Evolutionary conservation across 2,888 invertebrate species (phyloP), one percentile per base, ranked within the genome.

Genomic region (Resseliella maxima): DNA sequence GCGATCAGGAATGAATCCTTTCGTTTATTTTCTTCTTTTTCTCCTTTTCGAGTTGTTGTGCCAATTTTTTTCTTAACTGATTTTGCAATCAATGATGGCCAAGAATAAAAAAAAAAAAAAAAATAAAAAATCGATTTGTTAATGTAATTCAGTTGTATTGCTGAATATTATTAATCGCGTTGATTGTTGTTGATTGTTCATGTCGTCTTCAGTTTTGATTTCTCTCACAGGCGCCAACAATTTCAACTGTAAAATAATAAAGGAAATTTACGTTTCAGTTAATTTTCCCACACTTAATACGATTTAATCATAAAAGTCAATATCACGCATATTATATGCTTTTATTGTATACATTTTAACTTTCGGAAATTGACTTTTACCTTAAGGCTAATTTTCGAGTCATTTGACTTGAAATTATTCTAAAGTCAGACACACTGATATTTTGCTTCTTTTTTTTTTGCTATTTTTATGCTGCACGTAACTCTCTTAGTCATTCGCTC

Each of bases 341-440:
- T 12, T 5, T 12, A 12, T 12, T 2, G 18, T 18, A 50, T 50
- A 8, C 18, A 50, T 15, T 50, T 72, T 27, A 72, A 15, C 72
- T 31, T 72, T 72, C 72, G 72, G 72, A 72, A 72, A 35, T 72
- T 24, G 59, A 59, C 24, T 59, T 50, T 72, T 27, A 12, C 35
- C 15, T 72, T 72, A 72, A 72, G 27, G 72, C 31, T 72, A 72
- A 50, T 72, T 72, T 72, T 72, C 15, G 15, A 72, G 72, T 72
- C 50, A 50, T 50, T 50, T 18, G 50, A 50, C 50, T 50, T 50
- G 2, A 50, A 50, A 50, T 18, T 6, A 50, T 50, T 50, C 50
- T 50, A 50, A 50, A 50, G 50, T 50, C 50, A 50, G 41, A 41
- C 41, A 41, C 41, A 41, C 5, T 50, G 2, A 12, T 18, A 12